A percentile compares a stretch with the other conserved stretches of the same genome.
These are phyloP conservation scores for Notothenia rossii DNA, from an alignment of 2,113 vertebrate species.

Conservation along the genomic window DNA sequence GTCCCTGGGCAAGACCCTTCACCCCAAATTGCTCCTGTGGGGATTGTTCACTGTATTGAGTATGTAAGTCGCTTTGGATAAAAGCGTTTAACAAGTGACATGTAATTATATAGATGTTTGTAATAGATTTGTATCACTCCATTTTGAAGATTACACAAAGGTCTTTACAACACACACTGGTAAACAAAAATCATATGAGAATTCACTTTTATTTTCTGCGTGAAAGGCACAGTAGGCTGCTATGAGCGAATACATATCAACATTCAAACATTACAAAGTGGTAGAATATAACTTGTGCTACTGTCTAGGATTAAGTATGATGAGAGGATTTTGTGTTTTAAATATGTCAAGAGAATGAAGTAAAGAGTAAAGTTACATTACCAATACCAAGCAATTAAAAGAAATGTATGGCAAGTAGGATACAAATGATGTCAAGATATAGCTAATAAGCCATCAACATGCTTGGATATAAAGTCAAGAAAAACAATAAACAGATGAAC, in stretches of 20 bases:
- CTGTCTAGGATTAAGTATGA: conserved; percentile 1
- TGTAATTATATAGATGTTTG: not conserved
- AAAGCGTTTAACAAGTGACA: no score
- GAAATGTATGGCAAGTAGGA: not conserved
- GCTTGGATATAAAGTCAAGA: not conserved
- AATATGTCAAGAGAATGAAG: not conserved
- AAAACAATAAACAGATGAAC: not conserved
- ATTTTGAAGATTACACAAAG: not conserved
- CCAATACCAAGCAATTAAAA: not conserved
- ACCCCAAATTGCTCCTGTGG: no score
- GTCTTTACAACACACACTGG: conserved; percentile 2
- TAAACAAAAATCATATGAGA: conserved; percentile 22
- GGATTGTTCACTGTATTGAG: no score
- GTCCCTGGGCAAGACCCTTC: no score
- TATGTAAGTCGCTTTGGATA: no score
- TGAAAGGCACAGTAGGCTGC: conserved; percentile 60
- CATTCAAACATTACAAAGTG: conserved; percentile 21
- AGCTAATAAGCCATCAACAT: not conserved
- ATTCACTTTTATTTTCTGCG: conserved; percentile 45
- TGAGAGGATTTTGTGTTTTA: not conserved
- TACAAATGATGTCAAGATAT: not conserved
- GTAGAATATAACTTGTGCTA: not conserved
- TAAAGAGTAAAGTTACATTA: not conserved
- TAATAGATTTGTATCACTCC: not conserved
- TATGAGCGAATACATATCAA: conserved; percentile 34